These are phyloP conservation scores for Mus spretus DNA, from an alignment of 2,797 vertebrate species.

Conservation along the genomic window DNA sequence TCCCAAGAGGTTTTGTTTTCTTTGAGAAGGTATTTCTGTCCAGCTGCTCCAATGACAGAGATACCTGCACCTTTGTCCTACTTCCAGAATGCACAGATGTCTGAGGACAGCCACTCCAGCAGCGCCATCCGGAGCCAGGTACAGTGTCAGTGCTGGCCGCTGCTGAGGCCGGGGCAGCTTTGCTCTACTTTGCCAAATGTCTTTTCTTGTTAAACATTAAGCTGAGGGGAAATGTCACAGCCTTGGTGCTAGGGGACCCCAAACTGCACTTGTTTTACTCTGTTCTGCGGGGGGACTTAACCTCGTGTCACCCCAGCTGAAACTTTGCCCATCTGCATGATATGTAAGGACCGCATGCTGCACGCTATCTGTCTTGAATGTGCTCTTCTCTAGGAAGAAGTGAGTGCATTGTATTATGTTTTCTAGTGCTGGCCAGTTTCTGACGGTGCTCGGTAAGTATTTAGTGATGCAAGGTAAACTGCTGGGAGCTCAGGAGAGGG, in stretches of 20 bases:
- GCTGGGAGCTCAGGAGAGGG: conserved; percentile 4
- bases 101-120: conserved; percentile 90
- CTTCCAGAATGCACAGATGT: conserved; percentile 91
- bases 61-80: conserved; percentile 91
- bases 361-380: not conserved
- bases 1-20: conserved; percentile 80
- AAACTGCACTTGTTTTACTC: not conserved
- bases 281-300: not conserved
- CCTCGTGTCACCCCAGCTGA: not conserved
- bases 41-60: conserved; percentile 90
- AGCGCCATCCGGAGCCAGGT: conserved; percentile 88
- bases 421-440: conserved; percentile 28
- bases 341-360: not conserved
- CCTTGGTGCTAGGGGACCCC: not conserved
- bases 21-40: conserved; percentile 82
- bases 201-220: conserved; percentile 41
- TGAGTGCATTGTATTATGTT: conserved; percentile 52
- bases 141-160: conserved; percentile 64
- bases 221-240: not conserved
- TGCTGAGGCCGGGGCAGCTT: conserved; percentile 51
- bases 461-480: not conserved
- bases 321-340: not conserved
- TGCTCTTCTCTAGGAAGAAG: not conserved
- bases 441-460: conserved; percentile 18
- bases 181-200: not conserved